A percentile compares a stretch with the other conserved stretches of the same genome.
Evolutionary conservation across 1,140 invertebrate genomes (phyloP).

Genomic region (Belonocnema kinseyi): DNA sequence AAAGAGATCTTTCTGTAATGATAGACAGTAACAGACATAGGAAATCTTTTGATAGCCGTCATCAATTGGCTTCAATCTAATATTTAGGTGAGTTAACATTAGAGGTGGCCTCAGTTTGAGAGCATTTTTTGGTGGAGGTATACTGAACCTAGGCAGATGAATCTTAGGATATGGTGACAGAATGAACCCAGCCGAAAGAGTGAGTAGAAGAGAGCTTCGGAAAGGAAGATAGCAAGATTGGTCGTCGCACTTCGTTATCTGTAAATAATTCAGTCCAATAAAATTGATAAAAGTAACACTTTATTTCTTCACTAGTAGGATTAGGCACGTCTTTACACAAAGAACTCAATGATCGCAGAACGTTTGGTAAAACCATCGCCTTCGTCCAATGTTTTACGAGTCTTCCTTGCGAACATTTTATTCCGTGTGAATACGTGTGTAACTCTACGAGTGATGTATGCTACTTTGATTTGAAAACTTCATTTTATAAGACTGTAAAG

Average conservation of each 20-base stretch:
- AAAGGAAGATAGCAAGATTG: constrained; percentile 31
- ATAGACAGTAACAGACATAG: constrained; percentile 35
- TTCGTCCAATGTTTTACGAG: too few relatives aligned
- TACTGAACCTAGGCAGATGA: constrained; percentile 15
- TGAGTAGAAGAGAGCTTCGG: constrained; percentile 26
- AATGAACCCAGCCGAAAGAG: constrained; percentile 29
- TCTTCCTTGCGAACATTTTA: too few relatives aligned
- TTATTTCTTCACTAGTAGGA: too few relatives aligned
- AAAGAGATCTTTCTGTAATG: constrained; percentile 33
- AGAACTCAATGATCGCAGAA: too few relatives aligned
- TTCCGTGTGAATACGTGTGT: too few relatives aligned
- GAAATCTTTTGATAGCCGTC: neutral
- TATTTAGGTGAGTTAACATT: neutral
- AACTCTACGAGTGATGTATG: too few relatives aligned
- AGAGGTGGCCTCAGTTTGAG: neutral
- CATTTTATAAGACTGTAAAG: too few relatives aligned
- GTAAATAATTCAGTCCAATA: constrained; percentile 21
- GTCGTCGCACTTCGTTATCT: neutral
- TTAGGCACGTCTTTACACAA: too few relatives aligned
- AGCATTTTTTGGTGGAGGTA: constrained; percentile 2
- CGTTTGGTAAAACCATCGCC: too few relatives aligned
- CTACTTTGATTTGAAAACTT: too few relatives aligned
- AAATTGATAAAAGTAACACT: neutral
- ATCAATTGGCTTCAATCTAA: neutral
- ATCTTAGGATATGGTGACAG: neutral